These are phyloP conservation scores for Latrodectus geometricus DNA, from an alignment of 1,140 invertebrate species.

Conservation along the genomic window DNA sequence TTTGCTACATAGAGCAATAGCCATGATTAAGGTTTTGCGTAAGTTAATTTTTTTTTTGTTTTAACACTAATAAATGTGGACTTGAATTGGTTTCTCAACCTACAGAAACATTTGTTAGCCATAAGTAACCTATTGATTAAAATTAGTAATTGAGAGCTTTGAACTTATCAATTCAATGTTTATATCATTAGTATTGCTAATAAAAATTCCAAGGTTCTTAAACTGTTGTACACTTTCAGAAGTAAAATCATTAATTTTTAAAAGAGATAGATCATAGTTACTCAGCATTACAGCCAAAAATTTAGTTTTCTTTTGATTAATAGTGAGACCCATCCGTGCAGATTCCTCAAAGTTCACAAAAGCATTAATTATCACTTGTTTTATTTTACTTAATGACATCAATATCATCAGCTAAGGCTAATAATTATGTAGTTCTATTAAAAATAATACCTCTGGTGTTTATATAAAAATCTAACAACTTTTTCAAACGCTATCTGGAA, in stretches of 20 bases:
- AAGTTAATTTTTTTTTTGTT: background rate
- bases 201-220: background rate
- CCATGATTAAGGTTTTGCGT: background rate
- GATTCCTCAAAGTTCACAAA: background rate
- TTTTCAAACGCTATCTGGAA: no score
- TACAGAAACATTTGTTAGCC: background rate
- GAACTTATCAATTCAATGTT: background rate
- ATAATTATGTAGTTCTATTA: no score
- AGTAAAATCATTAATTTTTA: background rate
- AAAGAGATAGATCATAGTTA: background rate
- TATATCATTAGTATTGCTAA: conserved; percentile 12
- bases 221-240: background rate
- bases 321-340: background rate
- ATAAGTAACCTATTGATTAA: background rate
- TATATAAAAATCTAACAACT: no score
- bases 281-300: background rate
- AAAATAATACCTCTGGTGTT: no score
- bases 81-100: background rate
- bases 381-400: background rate
- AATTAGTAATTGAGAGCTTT: no score
- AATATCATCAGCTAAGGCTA: no score
- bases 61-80: background rate
- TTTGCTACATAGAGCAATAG: background rate
- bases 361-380: background rate
- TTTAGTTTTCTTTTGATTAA: background rate